A percentile compares a stretch with the other conserved stretches of the same genome.
Evolutionary conservation across 1,140 invertebrate genomes (phyloP).

Genomic region (Teleogryllus occipitalis): DNA sequence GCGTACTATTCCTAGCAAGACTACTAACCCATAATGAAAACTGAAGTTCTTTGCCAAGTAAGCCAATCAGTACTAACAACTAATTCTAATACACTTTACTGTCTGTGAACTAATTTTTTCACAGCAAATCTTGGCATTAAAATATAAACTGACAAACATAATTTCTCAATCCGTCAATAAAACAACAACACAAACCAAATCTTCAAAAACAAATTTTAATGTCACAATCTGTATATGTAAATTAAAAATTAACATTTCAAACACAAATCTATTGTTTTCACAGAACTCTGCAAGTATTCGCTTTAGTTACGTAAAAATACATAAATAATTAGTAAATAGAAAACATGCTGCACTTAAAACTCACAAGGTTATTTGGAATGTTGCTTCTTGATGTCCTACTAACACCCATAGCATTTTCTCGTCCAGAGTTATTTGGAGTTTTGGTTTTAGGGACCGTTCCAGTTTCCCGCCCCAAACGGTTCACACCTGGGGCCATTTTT

Average conservation of each 20-base stretch:
- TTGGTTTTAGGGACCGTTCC: slow-evolving; percentile 16
- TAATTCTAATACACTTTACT: background rate
- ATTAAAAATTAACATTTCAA: background rate
- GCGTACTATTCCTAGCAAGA: background rate
- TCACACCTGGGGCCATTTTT: slow-evolving; percentile 17
- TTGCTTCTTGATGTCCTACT: slow-evolving; percentile 24
- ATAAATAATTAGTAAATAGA: slow-evolving; percentile 2
- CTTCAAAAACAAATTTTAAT: background rate
- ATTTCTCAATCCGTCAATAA: background rate
- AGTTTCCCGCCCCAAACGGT: slow-evolving; percentile 16
- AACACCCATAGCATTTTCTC: background rate
- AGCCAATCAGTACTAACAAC: background rate
- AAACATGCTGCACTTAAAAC: background rate
- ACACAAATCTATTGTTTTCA: too few relatives aligned
- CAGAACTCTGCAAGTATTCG: too few relatives aligned
- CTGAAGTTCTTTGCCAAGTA: background rate
- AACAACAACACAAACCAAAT: background rate
- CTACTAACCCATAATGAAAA: background rate
- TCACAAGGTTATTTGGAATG: slow-evolving; percentile 24
- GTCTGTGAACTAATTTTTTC: too few relatives aligned
- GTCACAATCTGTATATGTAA: background rate
- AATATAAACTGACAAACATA: background rate
- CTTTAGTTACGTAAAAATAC: too few relatives aligned
- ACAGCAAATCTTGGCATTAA: background rate
- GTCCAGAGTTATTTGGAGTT: slow-evolving; percentile 12